Conservation (phyloP, 2,888 invertebrate genomes). For the Synergus gifuensis region DNA sequence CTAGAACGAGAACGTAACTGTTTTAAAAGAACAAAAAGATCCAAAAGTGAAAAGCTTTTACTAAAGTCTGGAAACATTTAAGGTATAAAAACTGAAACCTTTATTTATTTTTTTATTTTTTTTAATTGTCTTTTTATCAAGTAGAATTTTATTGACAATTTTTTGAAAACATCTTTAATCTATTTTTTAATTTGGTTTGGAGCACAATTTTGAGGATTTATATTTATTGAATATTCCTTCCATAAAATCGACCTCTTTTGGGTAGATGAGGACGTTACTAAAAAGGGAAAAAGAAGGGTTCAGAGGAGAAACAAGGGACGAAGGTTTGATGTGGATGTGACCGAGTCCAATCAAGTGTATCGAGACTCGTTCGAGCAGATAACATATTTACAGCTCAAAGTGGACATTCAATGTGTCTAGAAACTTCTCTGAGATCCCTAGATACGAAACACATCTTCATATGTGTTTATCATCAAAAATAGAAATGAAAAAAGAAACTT, state of each 20-base stretch:
- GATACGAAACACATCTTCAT: slow-evolving; percentile 20
- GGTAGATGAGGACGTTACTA: slow-evolving; percentile 18
- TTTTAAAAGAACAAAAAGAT: too few species aligned
- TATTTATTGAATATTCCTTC: not conserved
- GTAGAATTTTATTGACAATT: not conserved
- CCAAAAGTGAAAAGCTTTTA: too few species aligned
- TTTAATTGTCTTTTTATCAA: not conserved
- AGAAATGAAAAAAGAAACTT: not conserved
- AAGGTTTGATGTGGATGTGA: slow-evolving; percentile 32
- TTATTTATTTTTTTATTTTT: too few species aligned
- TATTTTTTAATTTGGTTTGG: not conserved
- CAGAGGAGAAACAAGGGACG: slow-evolving; percentile 19
- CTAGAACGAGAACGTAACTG: too few species aligned
- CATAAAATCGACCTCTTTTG: slow-evolving; percentile 14
- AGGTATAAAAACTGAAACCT: too few species aligned
- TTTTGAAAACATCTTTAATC: not conserved
- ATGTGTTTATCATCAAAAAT: not conserved
- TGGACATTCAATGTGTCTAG: slow-evolving; percentile 50
- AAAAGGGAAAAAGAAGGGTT: not conserved
- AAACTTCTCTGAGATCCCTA: slow-evolving; percentile 14
- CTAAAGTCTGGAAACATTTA: too few species aligned
- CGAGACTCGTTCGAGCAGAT: slow-evolving; percentile 62
- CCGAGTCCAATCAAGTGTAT: slow-evolving; percentile 62
- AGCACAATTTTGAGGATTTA: not conserved
- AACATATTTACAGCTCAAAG: slow-evolving; percentile 68